Base-by-base conservation (phyloP, 2,888 invertebrate species). In the Ethmia dodecea region DNA sequence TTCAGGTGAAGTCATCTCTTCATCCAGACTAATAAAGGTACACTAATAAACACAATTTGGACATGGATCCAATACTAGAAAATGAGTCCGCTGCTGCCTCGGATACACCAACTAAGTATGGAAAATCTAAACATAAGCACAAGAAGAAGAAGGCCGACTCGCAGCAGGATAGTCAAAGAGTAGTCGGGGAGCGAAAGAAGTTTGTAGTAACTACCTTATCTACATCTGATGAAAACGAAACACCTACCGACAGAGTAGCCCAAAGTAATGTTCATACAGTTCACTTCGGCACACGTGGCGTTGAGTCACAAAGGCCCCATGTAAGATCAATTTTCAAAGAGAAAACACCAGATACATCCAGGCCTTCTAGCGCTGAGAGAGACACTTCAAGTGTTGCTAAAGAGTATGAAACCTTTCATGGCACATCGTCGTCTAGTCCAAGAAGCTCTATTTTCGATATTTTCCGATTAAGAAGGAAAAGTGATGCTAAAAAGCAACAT, bases 51-150 rank as follows among this genome's bases (percentile, higher is more conserved):
- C 42, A 49, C 49, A 41, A 42, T 40, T 58, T 56, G 52, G 62
- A 60, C 43, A 86, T 86, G 86, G 84, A 86, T 71, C 86, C 86
- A 48, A 86, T 86, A 53, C 63, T 86, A 67, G 86, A 86, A 79
- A 86, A 84, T 73, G 86, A 86, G 65, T 5, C 18, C 8, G 65
- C 74, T 41, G 76, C 78, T 37, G 64, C 77, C 30, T 62, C 76
- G 28, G 84, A 81, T 35, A 72, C 80, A 29, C 71, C 76, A 13
- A 60, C 58, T 8, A 84, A 77, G 55, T 70, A 71, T 67, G 81
- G 76, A 28, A 86, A 84, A 55, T 64, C 73, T 18, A 81, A 79
- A 64, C 69, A 78, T 31, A 84, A 77, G 58, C 83, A 83, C 60
- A 86, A 80, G 53, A 81, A 74, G 42, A 66, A 49, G 41, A 60